Evolutionary conservation across 2,797 vertebrate species (phyloP).

Genomic region (Gallinago stenura): DNA sequence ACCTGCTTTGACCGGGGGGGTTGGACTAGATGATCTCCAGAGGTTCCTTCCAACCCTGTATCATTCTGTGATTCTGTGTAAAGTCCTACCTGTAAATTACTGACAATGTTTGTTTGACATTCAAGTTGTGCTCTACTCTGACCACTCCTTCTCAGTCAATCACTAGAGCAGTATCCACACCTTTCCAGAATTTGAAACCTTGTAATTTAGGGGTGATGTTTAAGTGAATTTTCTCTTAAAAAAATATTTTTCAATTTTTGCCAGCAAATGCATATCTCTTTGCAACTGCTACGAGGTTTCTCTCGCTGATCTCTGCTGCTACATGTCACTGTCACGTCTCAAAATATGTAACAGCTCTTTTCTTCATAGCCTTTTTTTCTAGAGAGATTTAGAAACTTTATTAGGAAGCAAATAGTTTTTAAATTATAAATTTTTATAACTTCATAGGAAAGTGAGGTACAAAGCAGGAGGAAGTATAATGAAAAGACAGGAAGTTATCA

Average conservation of each 20-base stretch:
- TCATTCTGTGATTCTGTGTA: neutral
- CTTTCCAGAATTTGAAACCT: neutral
- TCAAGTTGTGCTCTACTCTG: neutral
- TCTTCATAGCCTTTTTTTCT: neutral
- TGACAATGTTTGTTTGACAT: neutral
- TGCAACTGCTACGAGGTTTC: neutral
- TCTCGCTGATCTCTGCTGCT: neutral
- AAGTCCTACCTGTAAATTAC: neutral
- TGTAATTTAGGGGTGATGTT: neutral
- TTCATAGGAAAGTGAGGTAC: neutral
- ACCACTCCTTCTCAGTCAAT: neutral
- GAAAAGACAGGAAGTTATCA: neutral
- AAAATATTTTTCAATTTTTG: neutral
- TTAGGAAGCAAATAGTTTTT: neutral
- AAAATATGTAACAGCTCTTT: neutral
- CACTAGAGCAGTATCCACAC: neutral
- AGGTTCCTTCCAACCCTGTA: too few relatives aligned
- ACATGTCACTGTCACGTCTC: neutral
- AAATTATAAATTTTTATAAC: neutral
- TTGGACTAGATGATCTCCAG: too few relatives aligned
- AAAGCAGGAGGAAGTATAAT: neutral
- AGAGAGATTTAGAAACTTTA: neutral
- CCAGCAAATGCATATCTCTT: neutral
- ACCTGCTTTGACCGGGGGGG: too few relatives aligned
- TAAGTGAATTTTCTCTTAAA: neutral